Evolutionary conservation across 2,113 vertebrate genomes (phyloP).

Genomic region (Glaucidium brasilianum): DNA sequence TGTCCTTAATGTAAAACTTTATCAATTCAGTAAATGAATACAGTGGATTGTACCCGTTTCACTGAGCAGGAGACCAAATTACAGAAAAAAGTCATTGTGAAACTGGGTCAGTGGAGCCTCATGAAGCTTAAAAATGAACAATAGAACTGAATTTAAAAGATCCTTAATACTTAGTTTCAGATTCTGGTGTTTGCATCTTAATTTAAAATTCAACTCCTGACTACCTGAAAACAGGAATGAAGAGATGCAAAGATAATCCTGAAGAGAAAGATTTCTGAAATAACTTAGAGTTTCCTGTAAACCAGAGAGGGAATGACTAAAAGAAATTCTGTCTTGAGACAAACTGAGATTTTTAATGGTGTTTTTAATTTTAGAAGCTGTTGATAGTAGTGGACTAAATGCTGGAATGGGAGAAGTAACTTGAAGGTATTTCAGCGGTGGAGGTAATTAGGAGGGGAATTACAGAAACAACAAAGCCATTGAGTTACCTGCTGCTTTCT

Average conservation of each 20-base stretch:
- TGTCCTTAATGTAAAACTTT: not conserved
- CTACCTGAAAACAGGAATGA: not conserved
- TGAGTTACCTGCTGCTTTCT: not conserved
- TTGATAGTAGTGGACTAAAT: not conserved
- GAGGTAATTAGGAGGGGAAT: not conserved
- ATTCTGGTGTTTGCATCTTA: not conserved
- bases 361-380: not conserved
- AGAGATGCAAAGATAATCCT: not conserved
- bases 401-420: not conserved
- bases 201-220: not conserved
- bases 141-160: not conserved
- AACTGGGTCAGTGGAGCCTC: constrained; percentile 2
- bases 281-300: not conserved
- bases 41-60: not conserved
- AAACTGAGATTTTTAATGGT: not conserved
- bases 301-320: not conserved
- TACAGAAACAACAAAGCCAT: not conserved
- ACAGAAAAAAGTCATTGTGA: not conserved
- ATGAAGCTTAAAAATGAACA: not conserved
- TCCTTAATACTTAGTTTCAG: not conserved
- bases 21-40: not conserved
- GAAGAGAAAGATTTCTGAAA: not conserved
- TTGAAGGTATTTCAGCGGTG: not conserved
- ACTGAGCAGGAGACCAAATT: constrained; percentile 7
- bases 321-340: not conserved